Base-by-base conservation (phyloP, 2,797 vertebrate genomes). In the Loriculus beryllinus region DNA sequence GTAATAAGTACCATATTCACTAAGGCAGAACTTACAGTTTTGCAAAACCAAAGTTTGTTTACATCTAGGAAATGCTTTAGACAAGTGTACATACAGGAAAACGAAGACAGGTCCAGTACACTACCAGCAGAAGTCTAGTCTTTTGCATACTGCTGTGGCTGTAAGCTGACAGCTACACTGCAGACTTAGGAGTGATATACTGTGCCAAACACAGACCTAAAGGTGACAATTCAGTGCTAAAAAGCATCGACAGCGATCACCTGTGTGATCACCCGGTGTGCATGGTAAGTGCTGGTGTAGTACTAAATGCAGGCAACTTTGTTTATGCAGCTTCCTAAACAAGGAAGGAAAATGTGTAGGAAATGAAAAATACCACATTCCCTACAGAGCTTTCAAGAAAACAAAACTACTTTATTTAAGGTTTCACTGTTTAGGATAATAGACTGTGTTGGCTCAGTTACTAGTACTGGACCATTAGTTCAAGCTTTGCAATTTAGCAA, bases 231-330 rank as follows among this genome's bases (percentile, higher is more conserved):
- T 64, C 33, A 56, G 42, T 7, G 22, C 7, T 31, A 35, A 60
- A 49, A 42, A 26, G 19, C 10, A 87, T 5, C 31, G 14, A 22
- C 39, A 64, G 37, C 9, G 72, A 68, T 20, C 22, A 16, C 56
- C 54, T 22, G 14, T 1, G 4, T n/a, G 45, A 67, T n/a, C n/a
- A 31, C 48, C 49, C 15, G 16, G 33, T 2, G 0, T 2, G 21
- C 18, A 39, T 51, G 31, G 16, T 33, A 72, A 52, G 13, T 15
- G 56, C 6, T 63, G 15, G 2, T 54, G 37, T 7, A 37, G 18
- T 14, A 25, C 9, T 14, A 29, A 59, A 63, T 23, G 21, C 12
- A 45, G 21, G 5, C 37, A 48, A 37, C 9, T 12, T 62, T 25
- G 40, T 28, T 76, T 29, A 71, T n/a, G n/a, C 39, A 59, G 59